Percentiles rank a stretch among this genome's conserved stretches.
phyloP scores from a whole-genome alignment of 2,113 vertebrate species.

The Pterocles orientalis region DNA sequence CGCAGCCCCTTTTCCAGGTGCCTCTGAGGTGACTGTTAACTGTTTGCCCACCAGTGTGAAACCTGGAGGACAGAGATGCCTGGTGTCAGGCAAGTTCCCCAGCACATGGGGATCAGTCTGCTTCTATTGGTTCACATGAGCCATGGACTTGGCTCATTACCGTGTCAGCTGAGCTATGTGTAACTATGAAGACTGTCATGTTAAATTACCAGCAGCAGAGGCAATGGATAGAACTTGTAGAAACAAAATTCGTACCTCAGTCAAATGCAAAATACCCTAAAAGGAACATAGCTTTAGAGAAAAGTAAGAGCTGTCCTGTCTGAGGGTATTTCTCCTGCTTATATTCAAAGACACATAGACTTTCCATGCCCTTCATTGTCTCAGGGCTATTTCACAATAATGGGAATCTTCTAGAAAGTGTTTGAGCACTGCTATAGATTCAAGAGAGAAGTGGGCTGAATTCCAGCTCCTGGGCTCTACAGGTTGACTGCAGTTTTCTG shows the following conservation, averaged over 20 bases:
- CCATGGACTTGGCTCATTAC: neutral
- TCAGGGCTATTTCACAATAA: neutral
- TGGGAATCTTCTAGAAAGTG: neutral
- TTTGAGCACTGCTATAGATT: neutral
- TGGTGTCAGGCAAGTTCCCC: neutral
- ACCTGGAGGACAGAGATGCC: neutral
- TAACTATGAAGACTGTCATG: neutral
- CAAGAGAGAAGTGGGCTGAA: neutral
- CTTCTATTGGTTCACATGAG: neutral
- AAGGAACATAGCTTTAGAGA: neutral
- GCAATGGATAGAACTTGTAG: neutral
- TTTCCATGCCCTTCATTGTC: neutral
- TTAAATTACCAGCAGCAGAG: neutral
- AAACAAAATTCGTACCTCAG: neutral
- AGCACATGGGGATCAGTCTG: neutral
- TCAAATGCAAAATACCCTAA: neutral
- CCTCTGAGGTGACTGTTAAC: neutral
- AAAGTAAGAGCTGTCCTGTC: neutral
- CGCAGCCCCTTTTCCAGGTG: neutral
- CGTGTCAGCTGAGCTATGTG: neutral
- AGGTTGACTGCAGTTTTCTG: neutral
- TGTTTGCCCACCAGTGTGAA: neutral
- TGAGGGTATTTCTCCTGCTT: neutral
- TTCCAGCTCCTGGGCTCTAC: neutral
- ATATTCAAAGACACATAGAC: neutral